These are phyloP conservation scores for Palythoa grandiflora DNA, from an alignment of 92 coral and sea anemone genomes.

Conservation along the genomic window DNA sequence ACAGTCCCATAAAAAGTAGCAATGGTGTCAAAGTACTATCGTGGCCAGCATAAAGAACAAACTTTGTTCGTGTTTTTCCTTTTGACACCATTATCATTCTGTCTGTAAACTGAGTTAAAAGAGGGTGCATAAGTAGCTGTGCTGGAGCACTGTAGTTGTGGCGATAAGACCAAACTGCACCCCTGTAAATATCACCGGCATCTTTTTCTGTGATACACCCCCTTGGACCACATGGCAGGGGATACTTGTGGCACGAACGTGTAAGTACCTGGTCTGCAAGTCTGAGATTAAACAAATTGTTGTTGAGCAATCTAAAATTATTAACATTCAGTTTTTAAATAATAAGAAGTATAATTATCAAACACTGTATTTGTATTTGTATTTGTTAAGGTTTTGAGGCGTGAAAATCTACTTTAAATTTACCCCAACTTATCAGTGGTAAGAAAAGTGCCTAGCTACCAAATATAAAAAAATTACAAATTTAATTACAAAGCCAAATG, in stretches of 20 bases:
- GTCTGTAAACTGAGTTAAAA: slow-evolving; percentile 78
- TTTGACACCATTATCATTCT: slow-evolving; percentile 73
- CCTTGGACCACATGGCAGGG: slow-evolving; percentile 81
- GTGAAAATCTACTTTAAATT: too few species aligned
- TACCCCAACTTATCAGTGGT: too few species aligned
- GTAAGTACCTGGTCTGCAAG: slow-evolving; percentile 78
- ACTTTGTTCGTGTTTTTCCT: slow-evolving; percentile 67
- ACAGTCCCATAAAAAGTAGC: slow-evolving; percentile 76
- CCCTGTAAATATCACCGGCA: slow-evolving; percentile 61
- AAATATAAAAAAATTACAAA: too few species aligned
- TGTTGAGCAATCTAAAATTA: too few species aligned
- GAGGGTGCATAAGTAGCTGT: slow-evolving; percentile 65
- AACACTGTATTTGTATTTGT: too few species aligned
- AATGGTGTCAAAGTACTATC: slow-evolving; percentile 83
- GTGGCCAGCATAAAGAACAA: slow-evolving; percentile 88
- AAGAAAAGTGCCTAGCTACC: too few species aligned
- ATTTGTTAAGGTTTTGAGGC: too few species aligned
- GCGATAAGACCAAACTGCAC: slow-evolving; percentile 69
- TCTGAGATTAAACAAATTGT: slow-evolving; percentile 45
- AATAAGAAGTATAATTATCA: too few species aligned
- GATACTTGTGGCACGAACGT: slow-evolving; percentile 76
- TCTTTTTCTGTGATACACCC: slow-evolving; percentile 79
- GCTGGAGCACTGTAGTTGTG: slow-evolving; percentile 77
- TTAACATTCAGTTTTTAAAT: background rate
- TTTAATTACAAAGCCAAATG: too few species aligned